Base-by-base conservation (phyloP, 2,113 vertebrate genomes). In the Xenus cinereus region DNA sequence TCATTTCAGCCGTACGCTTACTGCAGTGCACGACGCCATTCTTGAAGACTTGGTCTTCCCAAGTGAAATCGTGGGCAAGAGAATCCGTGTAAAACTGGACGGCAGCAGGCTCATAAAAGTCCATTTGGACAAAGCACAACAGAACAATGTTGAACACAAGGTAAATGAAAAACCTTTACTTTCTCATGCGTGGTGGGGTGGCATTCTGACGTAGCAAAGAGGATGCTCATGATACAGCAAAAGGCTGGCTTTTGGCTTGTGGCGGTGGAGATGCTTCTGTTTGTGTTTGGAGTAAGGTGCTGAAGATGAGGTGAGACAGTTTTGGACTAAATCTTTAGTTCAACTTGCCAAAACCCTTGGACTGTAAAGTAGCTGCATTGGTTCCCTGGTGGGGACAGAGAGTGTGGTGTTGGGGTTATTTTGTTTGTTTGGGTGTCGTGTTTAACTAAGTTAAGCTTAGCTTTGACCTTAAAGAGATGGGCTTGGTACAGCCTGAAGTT, bases 61-160 rank as follows among this genome's bases (percentile, higher is more conserved):
- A 37, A 99, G 99, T 60, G 99, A 99, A 98, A 99, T 99, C 10
- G 99, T 99, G 97, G 99, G 99, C 75, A 99, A 99, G 97, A 98
- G 99, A 97, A 99, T 99, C 98, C 97, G 99, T 0, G 99, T 99
- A 78, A 99, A 99, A 82, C 97, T 99, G 97, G 99, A 99, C 10
- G 99, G 99, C 98, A 99, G 99, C 97, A 97, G 99, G 87, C 99
- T 99, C 96, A 99, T 99, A 97, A 99, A 99, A 98, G 99, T 99
- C 68, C 99, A 99, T 39, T 98, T 99, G 97, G 99, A 99, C 98
- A 99, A 99, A 98, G 99, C 99, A 24, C 99, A 99, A 97, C 99
- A 99, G 98, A 99, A 99, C 98, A 99, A 99, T 46, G 99, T 99
- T 78, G 99, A 99, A 98, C 99, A 99, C 98, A 99, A 99, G 98